A percentile compares a stretch with the other conserved stretches of the same genome.
Conservation (phyloP, 2,113 vertebrate genomes). For the Ceyx melanurus region DNA sequence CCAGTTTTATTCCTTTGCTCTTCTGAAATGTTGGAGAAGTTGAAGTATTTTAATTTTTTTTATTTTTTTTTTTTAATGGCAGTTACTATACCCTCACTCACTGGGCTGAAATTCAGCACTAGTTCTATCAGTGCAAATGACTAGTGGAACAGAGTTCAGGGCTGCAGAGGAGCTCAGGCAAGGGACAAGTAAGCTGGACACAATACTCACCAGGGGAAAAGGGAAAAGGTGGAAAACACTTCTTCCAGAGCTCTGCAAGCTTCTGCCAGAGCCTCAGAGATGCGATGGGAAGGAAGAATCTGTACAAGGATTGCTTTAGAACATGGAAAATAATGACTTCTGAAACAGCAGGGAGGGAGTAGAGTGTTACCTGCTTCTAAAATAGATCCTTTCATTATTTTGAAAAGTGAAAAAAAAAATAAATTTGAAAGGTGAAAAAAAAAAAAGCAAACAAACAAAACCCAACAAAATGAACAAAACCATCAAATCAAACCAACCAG, state of each 20-base stretch:
- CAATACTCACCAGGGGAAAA: neutral
- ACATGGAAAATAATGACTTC: neutral
- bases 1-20: neutral
- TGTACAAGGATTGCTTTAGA: neutral
- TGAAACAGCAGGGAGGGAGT: neutral
- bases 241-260: neutral
- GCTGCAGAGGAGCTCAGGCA: neutral
- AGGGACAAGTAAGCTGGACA: neutral
- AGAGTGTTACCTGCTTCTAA: neutral
- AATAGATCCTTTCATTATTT: neutral
- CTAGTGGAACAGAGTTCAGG: neutral
- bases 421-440: no score
- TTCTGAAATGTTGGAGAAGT: neutral
- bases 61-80: no score
- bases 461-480: no score
- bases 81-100: neutral
- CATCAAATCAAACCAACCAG: no score
- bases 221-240: neutral
- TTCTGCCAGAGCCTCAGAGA: neutral
- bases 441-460: neutral
- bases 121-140: neutral
- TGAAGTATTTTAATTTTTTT: neutral
- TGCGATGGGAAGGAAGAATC: neutral
- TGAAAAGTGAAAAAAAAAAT: neutral
- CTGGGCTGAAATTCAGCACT: neutral